Evolutionary conservation across 2,113 vertebrate genomes (phyloP).

Genomic region (Garra rufa): DNA sequence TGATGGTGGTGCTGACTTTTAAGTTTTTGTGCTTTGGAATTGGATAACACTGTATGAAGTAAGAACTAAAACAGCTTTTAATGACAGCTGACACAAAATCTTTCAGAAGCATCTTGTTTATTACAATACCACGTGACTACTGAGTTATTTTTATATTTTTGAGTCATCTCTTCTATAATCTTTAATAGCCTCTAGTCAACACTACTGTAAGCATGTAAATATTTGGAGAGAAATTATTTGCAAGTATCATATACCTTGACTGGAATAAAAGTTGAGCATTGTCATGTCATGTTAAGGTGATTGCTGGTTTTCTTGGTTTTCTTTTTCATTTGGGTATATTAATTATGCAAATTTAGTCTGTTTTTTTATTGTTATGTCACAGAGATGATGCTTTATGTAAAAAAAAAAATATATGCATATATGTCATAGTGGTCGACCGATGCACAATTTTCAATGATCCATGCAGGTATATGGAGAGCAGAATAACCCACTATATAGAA

Average conservation of each 20-base stretch:
- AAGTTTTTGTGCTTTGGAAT: neutral
- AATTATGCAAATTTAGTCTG: constrained; percentile 6
- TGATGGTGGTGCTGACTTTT: neutral
- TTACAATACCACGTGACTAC: neutral
- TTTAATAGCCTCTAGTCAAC: constrained; percentile 15
- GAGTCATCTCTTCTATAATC: constrained; percentile 8
- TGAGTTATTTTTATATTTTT: constrained; percentile 7
- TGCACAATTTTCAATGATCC: neutral
- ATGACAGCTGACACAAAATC: neutral
- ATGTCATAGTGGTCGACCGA: neutral
- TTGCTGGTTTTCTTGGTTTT: constrained; percentile 28
- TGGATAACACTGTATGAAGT: neutral
- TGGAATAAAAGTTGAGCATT: constrained; percentile 12
- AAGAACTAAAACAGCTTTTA: neutral
- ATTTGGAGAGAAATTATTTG: neutral
- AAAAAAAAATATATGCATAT: neutral
- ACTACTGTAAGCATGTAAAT: constrained; percentile 35
- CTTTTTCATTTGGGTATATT: neutral
- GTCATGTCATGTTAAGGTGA: constrained; percentile 3
- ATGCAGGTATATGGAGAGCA: neutral
- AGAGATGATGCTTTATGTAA: constrained; percentile 7
- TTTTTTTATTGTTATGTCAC: neutral
- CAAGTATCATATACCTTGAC: neutral
- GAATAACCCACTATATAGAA: neutral
- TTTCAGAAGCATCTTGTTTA: neutral